A percentile compares a stretch with the other conserved stretches of the same genome.
phyloP scores from a whole-genome alignment of 2,797 vertebrate genomes.

The Squalus acanthias region DNA sequence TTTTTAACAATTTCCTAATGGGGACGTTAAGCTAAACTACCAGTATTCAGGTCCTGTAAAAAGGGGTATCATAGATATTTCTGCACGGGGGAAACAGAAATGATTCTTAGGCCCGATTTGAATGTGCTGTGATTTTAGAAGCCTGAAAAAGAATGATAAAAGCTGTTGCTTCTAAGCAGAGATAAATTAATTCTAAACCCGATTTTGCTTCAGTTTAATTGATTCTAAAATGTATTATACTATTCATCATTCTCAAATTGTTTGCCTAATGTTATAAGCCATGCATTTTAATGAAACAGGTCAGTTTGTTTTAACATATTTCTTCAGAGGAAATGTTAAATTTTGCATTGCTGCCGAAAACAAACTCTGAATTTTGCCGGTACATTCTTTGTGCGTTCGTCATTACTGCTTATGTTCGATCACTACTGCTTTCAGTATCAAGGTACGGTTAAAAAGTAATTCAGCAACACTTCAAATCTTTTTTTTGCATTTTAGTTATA shows the following conservation, averaged over 20 bases:
- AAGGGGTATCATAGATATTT: not conserved
- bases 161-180: not conserved
- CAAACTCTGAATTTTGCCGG: not conserved
- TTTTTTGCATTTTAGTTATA: not conserved
- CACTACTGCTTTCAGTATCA: not conserved
- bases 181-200: not conserved
- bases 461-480: not conserved
- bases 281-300: not conserved
- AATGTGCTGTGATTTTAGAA: too few species aligned
- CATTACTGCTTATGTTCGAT: not conserved
- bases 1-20: not conserved
- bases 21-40: not conserved
- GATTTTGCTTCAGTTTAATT: not conserved
- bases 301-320: not conserved
- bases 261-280: not conserved
- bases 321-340: not conserved
- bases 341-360: not conserved
- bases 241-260: not conserved
- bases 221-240: not conserved
- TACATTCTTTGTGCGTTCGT: not conserved
- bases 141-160: not conserved
- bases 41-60: not conserved
- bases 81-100: not conserved
- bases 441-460: not conserved
- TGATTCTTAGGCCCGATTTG: not conserved